These are phyloP conservation scores for Morphnarchus princeps DNA, from an alignment of 2,113 vertebrate species.

Conservation along the genomic window DNA sequence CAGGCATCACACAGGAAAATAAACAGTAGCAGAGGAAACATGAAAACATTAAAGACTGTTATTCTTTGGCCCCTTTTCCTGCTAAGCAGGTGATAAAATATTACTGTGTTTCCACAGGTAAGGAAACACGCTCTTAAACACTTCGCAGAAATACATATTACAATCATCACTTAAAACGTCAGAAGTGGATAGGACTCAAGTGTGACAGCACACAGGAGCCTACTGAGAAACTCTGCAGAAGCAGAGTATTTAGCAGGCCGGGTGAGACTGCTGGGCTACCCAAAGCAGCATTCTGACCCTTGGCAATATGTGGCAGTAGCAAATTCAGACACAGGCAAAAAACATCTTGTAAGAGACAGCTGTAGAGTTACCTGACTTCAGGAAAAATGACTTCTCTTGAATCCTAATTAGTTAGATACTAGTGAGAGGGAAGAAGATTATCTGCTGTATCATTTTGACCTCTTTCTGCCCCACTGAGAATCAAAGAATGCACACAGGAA, in stretches of 20 bases:
- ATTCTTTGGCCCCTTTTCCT: slow-evolving; percentile 64
- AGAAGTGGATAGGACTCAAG: neutral
- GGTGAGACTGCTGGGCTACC: neutral
- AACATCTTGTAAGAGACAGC: neutral
- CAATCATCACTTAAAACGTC: slow-evolving; percentile 62
- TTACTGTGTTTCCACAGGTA: slow-evolving; percentile 68
- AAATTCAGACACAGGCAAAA: neutral
- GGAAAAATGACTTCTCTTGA: neutral
- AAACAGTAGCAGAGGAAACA: slow-evolving; percentile 73
- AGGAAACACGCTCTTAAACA: slow-evolving; percentile 65
- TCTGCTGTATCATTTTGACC: neutral
- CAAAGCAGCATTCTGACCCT: neutral
- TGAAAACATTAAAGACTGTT: slow-evolving; percentile 63
- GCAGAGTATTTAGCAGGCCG: neutral
- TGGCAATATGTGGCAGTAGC: neutral
- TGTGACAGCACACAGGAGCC: slow-evolving; percentile 1
- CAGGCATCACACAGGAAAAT: slow-evolving; percentile 70
- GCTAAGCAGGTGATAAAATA: slow-evolving; percentile 70
- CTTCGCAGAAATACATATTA: slow-evolving; percentile 64
- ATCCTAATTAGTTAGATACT: neutral
- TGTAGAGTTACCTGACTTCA: neutral
- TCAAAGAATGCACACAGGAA: neutral
- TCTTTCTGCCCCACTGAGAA: neutral
- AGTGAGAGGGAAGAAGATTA: neutral
- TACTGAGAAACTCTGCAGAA: neutral